Base-by-base conservation (phyloP, 2,113 vertebrate species). In the Psophia crepitans region DNA sequence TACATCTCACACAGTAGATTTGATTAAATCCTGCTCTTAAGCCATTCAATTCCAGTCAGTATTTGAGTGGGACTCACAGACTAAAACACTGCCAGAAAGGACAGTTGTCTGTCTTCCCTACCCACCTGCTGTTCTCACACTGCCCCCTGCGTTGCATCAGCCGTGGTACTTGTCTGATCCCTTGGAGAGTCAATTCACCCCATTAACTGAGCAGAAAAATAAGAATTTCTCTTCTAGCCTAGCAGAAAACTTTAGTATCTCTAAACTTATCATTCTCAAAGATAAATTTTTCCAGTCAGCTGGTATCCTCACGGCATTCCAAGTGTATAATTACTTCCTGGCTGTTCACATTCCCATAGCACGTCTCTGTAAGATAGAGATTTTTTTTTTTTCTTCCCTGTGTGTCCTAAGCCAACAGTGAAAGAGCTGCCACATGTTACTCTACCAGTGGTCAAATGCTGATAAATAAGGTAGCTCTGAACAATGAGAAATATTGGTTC, bases 121-220 rank as follows among this genome's bases (percentile, higher is more conserved):
- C 54, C 53, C 20, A 39, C 27, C 27, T 0, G 0, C 61, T 48
- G 23, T 23, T 23, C 43, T 60, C 51, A 41, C 11, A 26, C 20
- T n/a, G 8, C 6, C 5, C 20, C 30, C 58, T 30, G 51, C 0
- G 0, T 20, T 56, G 37, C 54, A 58, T n/a, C 33, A 73, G 33
- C 71, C 20, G 46, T 43, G 43, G 18, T 33, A 30, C 14, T 15
- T 22, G 12, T 23, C 66, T 57, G 33, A 49, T 61, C 37, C 53
- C 30, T 53, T 46, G 26, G 24, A 77, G 12, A 61, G 26, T 46
- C 43, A 81, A 73, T 23, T 57, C 30, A 43, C 27, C 19, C 20
- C 70, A 27, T 12, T 57, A 56, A 75, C 28, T 9, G 14, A 68
- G 41, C 35, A 93, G 35, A 51, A 76, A 57, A 87, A 33, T 4